Percentiles rank a stretch among this genome's conserved stretches.
phyloP scores from a whole-genome alignment of 2,888 invertebrate species.

The Charanyca ferruginea region DNA sequence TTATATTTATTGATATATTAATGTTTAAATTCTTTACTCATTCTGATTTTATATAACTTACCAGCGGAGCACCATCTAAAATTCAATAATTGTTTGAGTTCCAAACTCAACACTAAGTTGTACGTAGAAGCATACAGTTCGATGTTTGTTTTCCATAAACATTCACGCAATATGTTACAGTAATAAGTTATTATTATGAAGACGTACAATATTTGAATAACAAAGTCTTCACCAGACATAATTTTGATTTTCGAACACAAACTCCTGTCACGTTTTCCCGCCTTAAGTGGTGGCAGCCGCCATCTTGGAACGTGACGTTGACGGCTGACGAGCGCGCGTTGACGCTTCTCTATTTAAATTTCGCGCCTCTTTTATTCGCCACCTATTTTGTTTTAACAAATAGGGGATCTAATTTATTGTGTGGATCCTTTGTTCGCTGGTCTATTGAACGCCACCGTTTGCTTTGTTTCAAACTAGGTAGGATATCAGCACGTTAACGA shows the following conservation, averaged over 20 bases:
- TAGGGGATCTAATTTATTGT: slow-evolving; percentile 82
- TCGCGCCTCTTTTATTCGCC: slow-evolving; percentile 79
- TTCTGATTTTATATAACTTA: slow-evolving; percentile 11
- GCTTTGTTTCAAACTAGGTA: slow-evolving; percentile 64
- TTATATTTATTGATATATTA: no score
- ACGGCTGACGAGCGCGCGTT: slow-evolving; percentile 74
- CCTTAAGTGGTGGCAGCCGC: slow-evolving; percentile 82
- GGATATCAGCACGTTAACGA: slow-evolving; percentile 46
- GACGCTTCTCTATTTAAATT: slow-evolving; percentile 85
- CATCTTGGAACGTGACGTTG: slow-evolving; percentile 87
- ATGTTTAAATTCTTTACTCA: slow-evolving; percentile 5
- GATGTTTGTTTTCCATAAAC: slow-evolving; percentile 42
- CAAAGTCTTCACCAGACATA: slow-evolving; percentile 57
- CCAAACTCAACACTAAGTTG: slow-evolving; percentile 23
- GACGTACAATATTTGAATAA: slow-evolving; percentile 64
- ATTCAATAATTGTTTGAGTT: slow-evolving; percentile 29
- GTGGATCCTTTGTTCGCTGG: slow-evolving; percentile 76
- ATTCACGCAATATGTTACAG: slow-evolving; percentile 46
- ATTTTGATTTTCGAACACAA: slow-evolving; percentile 73
- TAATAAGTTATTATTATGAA: slow-evolving; percentile 64
- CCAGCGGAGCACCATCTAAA: slow-evolving; percentile 5
- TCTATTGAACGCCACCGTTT: slow-evolving; percentile 73
- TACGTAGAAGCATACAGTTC: slow-evolving; percentile 25
- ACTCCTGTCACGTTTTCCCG: slow-evolving; percentile 83
- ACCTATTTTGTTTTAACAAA: slow-evolving; percentile 75